Base-by-base conservation (phyloP, 2,888 invertebrate genomes). In the Eupeodes luniger region DNA sequence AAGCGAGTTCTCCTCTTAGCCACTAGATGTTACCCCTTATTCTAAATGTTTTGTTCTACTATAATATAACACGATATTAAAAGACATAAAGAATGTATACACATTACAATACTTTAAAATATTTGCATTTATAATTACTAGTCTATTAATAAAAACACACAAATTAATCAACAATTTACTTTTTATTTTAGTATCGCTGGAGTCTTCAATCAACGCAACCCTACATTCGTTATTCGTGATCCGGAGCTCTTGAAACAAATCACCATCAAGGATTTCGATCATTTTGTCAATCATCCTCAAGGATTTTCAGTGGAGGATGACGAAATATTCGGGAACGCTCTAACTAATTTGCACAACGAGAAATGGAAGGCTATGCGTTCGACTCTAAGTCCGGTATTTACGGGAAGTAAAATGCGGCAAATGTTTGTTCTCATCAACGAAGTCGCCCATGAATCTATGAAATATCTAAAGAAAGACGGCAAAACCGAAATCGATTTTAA, bases 211-310 rank as follows among this genome's bases (percentile, higher is more conserved):
- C 92, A 95, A 47, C 74, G 92, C 0, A 90, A 87, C 0, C 94
- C 94, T 0, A 62, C 93, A 0, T 90, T 94, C 34, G 59, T 95
- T 0, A 91, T 95, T 0, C 91, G 94, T 0, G 95, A 95, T 90
- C 94, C 94, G 0, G 94, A 95, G 27, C 76, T 95, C 7, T 94
- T 95, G 14, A 95, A 95, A 85, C 92, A 90, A 44, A 93, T 95
- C 19, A 94, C 94, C 0, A 93, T 95, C 0, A 95, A 95, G 89
- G 94, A 95, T 69, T 95, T 95, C 62, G 95, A 95, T 59, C 94
- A 94, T 85, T 95, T 95, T 89, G 85, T 93, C 4, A 94, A 95
- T 88, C 95, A 94, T 79, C 90, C 92, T 3, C 57, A 90, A 0
- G 49, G 93, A 1, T 90, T 94, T 0, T 91, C 92, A 5, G 92